Evolutionary conservation across 2,113 vertebrate genomes (phyloP).

Genomic region (Colius striatus): DNA sequence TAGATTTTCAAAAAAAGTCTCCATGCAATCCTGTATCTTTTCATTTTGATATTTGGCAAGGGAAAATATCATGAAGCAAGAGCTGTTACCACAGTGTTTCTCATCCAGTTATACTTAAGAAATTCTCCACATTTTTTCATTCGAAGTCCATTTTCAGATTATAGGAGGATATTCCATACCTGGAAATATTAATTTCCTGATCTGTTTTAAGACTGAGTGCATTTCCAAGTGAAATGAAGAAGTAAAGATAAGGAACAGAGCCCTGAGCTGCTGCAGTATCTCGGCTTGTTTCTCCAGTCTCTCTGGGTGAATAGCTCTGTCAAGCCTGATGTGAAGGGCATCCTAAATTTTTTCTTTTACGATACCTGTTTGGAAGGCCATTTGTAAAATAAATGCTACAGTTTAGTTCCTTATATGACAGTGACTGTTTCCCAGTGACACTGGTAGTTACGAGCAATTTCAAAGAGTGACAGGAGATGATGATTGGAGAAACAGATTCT

Average conservation of each 20-base stretch:
- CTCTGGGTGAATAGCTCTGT: background rate
- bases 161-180: background rate
- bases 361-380: background rate
- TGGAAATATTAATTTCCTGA: slow-evolving; percentile 13
- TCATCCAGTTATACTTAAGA: background rate
- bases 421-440: background rate
- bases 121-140: background rate
- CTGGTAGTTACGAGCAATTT: background rate
- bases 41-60: background rate
- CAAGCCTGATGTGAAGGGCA: background rate
- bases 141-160: background rate
- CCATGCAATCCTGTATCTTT: background rate
- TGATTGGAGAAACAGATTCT: background rate
- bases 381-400: background rate
- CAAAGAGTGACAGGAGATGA: background rate
- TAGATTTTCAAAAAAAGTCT: background rate
- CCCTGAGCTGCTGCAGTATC: background rate
- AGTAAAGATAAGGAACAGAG: background rate
- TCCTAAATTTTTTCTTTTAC: background rate
- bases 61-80: background rate
- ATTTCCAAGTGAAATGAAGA: background rate
- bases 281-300: background rate
- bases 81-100: background rate
- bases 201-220: background rate
- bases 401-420: background rate